Percentiles rank a stretch among this genome's conserved stretches.
Conservation (phyloP, 2,113 vertebrate species). For the Alethe diademata region DNA sequence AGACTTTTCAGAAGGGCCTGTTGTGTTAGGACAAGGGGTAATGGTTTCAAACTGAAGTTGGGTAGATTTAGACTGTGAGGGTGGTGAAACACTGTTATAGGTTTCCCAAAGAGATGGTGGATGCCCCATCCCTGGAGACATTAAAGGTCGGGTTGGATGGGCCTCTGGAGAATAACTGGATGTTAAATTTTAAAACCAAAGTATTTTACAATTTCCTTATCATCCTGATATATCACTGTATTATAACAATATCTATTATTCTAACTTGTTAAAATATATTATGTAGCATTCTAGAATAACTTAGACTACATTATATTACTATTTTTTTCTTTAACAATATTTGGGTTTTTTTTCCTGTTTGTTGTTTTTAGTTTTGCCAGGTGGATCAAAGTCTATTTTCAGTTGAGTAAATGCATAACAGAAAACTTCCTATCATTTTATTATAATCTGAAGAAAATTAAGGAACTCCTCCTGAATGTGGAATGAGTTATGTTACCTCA, state of each 20-base stretch:
- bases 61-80: not conserved
- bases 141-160: not conserved
- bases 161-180: not conserved
- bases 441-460: not conserved
- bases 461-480: not conserved
- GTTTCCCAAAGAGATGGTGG: not conserved
- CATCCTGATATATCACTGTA: not conserved
- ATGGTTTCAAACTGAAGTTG: not conserved
- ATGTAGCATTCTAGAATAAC: not conserved
- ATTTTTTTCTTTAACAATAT: not conserved
- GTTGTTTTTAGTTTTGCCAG: not conserved
- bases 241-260: not conserved
- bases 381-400: not conserved
- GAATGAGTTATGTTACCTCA: not conserved
- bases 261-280: not conserved
- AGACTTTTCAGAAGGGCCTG: not conserved
- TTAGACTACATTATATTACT: not conserved
- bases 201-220: not conserved
- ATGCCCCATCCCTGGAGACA: not conserved
- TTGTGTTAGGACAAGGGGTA: not conserved
- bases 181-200: not conserved
- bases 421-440: not conserved
- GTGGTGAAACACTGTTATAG: not conserved
- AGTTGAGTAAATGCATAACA: not conserved
- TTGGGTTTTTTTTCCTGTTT: accelerated